Conservation (phyloP, 2,888 invertebrate species). For the Anodontia alba region DNA sequence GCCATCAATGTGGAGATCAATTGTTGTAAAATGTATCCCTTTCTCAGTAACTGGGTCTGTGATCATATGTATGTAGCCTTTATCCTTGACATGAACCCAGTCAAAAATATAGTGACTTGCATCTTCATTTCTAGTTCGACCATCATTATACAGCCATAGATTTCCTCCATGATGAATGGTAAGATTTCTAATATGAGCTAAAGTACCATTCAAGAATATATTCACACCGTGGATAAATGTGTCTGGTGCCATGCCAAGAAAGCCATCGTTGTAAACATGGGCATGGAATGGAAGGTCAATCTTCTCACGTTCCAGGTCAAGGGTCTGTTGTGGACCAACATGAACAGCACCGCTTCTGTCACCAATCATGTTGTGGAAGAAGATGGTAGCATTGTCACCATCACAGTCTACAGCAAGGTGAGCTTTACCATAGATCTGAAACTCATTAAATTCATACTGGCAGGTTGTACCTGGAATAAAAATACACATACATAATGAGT, state of each 20-base stretch:
- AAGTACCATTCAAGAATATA: constrained; percentile 73
- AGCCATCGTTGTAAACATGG: constrained; percentile 73
- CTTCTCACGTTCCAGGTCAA: constrained; percentile 66
- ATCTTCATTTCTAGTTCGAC: constrained; percentile 60
- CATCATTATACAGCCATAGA: constrained; percentile 69
- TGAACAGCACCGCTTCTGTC: constrained; percentile 76
- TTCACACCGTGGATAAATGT: constrained; percentile 72
- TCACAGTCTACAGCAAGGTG: constrained; percentile 74
- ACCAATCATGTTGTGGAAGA: constrained; percentile 76
- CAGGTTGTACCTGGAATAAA: background rate
- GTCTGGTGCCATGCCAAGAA: constrained; percentile 73
- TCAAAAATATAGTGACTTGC: constrained; percentile 70
- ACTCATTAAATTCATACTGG: constrained; percentile 70
- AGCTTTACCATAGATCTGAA: constrained; percentile 76
- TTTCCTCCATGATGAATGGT: constrained; percentile 73
- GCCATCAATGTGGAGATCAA: constrained; percentile 73
- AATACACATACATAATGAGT: background rate
- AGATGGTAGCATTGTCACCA: constrained; percentile 57
- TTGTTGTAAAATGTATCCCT: constrained; percentile 66
- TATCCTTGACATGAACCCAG: constrained; percentile 74
- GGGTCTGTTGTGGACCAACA: constrained; percentile 67
- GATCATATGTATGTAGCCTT: constrained; percentile 73
- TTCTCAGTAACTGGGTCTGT: constrained; percentile 70
- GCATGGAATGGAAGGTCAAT: constrained; percentile 77
- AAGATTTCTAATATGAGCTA: constrained; percentile 71